Evolutionary conservation across 2,888 invertebrate genomes (phyloP).

Genomic region (Barypeithes pellucidus): DNA sequence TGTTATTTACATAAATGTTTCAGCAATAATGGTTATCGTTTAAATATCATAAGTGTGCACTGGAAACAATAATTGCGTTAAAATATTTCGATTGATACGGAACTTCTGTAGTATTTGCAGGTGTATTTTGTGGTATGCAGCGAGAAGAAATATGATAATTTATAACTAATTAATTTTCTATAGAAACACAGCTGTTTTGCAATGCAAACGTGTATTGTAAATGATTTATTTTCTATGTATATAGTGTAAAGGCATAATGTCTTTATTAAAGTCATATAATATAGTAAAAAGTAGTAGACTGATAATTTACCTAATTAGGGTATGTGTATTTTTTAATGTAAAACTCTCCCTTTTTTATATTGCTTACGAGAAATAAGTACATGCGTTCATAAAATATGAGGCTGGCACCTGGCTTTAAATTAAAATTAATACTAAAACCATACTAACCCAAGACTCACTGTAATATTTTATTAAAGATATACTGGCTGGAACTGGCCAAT

Average conservation of each 20-base stretch:
- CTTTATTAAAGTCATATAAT: slow-evolving; percentile 67
- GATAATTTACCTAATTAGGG: slow-evolving; percentile 67
- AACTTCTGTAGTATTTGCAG: background rate
- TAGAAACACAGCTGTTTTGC: slow-evolving; percentile 62
- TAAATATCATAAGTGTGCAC: too few species aligned
- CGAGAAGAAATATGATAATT: slow-evolving; percentile 16
- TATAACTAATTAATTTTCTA: slow-evolving; percentile 45
- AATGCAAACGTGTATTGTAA: slow-evolving; percentile 64
- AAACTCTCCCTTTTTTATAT: slow-evolving; percentile 63
- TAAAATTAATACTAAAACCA: slow-evolving; percentile 57
- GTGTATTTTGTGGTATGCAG: slow-evolving; percentile 21
- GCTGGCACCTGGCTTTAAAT: slow-evolving; percentile 24
- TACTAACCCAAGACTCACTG: background rate
- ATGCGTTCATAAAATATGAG: slow-evolving; percentile 37
- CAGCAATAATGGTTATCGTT: too few species aligned
- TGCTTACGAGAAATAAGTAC: slow-evolving; percentile 35
- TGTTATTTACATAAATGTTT: too few species aligned
- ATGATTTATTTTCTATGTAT: slow-evolving; percentile 70
- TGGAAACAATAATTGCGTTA: too few species aligned
- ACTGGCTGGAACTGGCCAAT: too few species aligned
- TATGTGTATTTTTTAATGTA: slow-evolving; percentile 71
- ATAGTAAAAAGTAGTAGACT: slow-evolving; percentile 70
- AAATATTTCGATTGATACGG: too few species aligned
- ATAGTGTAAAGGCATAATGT: slow-evolving; percentile 71
- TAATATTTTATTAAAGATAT: too few species aligned